These are phyloP conservation scores for Hippocampus guttulatus DNA, from an alignment of 2,113 vertebrate species.

Conservation along the genomic window DNA sequence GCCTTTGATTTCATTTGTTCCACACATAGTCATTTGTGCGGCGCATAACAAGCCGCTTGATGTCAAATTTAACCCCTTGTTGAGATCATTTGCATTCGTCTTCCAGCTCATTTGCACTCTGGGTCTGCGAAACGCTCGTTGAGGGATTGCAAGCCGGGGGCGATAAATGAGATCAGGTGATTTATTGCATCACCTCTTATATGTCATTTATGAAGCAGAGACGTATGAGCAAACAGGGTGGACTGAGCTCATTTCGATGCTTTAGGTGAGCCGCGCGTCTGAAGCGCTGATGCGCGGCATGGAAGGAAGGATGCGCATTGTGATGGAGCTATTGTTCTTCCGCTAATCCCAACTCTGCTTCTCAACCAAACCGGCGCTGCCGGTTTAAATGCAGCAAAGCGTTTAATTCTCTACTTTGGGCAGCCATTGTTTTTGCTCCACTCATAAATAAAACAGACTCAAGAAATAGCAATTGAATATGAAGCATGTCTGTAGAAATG, in stretches of 20 bases:
- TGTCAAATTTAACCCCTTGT: conserved; percentile 58
- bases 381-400: conserved; percentile 60
- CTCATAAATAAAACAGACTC: conserved; percentile 56
- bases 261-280: conserved; percentile 55
- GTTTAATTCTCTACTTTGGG: conserved; percentile 60
- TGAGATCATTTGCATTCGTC: conserved; percentile 50
- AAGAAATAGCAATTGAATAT: conserved; percentile 57
- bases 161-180: conserved; percentile 31
- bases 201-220: conserved; percentile 33
- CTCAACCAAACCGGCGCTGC: conserved; percentile 57
- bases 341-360: conserved; percentile 61
- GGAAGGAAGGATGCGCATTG: conserved; percentile 62
- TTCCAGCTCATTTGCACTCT: conserved; percentile 33
- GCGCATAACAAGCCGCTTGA: conserved; percentile 48
- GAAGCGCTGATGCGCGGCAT: conserved; percentile 50
- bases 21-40: conserved; percentile 32
- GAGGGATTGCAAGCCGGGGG: conserved; percentile 4
- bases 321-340: conserved; percentile 59
- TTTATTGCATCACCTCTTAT: conserved; percentile 17
- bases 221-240: conserved; percentile 42
- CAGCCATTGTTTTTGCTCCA: conserved; percentile 51
- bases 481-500: conserved; percentile 60
- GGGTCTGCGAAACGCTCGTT: conserved; percentile 21
- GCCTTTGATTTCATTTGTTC: conserved; percentile 63
- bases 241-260: conserved; percentile 37